These are phyloP conservation scores for Drosophila pseudotalamancana DNA, from an alignment of 2,888 invertebrate species.

Conservation along the genomic window DNA sequence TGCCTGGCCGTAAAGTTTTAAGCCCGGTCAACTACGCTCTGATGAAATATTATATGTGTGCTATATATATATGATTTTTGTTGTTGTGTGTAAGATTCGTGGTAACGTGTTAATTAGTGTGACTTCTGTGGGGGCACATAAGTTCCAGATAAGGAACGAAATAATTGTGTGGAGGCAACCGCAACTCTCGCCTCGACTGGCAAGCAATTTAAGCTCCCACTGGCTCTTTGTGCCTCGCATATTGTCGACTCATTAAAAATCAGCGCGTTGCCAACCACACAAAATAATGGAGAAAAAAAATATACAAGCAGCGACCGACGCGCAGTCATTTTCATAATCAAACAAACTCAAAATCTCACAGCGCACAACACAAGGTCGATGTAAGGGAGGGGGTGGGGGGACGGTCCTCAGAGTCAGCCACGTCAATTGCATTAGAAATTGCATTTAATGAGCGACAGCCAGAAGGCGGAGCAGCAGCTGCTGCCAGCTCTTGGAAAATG, in stretches of 20 bases:
- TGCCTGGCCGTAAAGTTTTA: slow-evolving; percentile 32
- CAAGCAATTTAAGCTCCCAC: slow-evolving; percentile 14
- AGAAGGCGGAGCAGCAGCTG: slow-evolving; percentile 27
- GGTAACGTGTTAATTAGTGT: slow-evolving; percentile 68
- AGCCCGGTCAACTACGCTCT: slow-evolving; percentile 34
- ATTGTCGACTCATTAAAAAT: slow-evolving; percentile 69
- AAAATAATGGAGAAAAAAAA: not conserved
- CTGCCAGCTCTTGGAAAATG: too few species aligned
- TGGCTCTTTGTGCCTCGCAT: slow-evolving; percentile 34
- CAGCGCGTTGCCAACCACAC: slow-evolving; percentile 31
- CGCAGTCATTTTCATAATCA: slow-evolving; percentile 67
- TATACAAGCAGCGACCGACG: slow-evolving; percentile 15
- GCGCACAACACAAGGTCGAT: slow-evolving; percentile 34
- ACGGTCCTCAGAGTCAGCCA: slow-evolving; percentile 46
- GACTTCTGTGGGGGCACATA: slow-evolving; percentile 22
- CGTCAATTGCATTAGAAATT: slow-evolving; percentile 76
- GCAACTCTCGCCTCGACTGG: slow-evolving; percentile 28
- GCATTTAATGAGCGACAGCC: slow-evolving; percentile 66
- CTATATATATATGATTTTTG: not conserved
- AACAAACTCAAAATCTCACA: slow-evolving; percentile 62
- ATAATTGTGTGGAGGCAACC: not conserved
- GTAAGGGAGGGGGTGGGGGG: not conserved
- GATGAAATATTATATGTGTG: slow-evolving; percentile 37
- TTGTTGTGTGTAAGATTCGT: not conserved
- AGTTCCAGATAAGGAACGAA: slow-evolving; percentile 33